Base-by-base conservation (phyloP, 2,113 vertebrate genomes). In the Aegotheles bennettii region DNA sequence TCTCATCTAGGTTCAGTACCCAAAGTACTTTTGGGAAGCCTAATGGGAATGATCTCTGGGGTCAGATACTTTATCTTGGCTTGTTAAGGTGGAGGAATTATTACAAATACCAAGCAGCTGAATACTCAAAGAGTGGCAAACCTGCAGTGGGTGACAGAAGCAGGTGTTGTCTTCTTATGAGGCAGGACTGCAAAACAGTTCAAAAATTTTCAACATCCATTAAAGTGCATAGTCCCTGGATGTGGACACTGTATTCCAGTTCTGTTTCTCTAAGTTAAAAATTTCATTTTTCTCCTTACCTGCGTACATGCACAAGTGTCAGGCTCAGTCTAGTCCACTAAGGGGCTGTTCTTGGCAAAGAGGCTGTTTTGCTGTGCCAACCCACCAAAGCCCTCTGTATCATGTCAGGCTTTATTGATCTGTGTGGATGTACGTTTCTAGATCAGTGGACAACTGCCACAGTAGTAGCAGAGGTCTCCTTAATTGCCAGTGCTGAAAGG, bases 341-440 rank as follows among this genome's bases (percentile, higher is more conserved):
- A 57, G 33, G 23, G 11, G 12, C 63, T 93, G 33, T 70, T 78
- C 53, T 60, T 2, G 5, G 35, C n/a, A 57, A 43, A 79, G 28
- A 88, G 11, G 29, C 5, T 80, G 18, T 19, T 87, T 35, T 85
- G 23, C 33, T 59, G 25, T 74, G 31, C 33, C 11, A 12, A 76
- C 42, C 35, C 59, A 64, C 50, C 12, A 23, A 42, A 48, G 16
- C 1, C 0, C 48, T 73, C 35, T 82, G 57, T 79, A 78, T 89
- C 69, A 71, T 83, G 57, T 77, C 79, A 94, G 38, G 40, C 23
- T 85, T 61, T 89, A 95, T 87, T 88, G 69, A 93, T 90, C 64
- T 61, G 64, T 87, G 59, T 87, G 24, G 43, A 53, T 76, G 33
- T 48, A 57, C 53, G 28, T 94, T 92, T 88, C 79, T 94, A 92